phyloP scores from a whole-genome alignment of 92 coral and sea anemone species.

The Umimayanthus kanabou region DNA sequence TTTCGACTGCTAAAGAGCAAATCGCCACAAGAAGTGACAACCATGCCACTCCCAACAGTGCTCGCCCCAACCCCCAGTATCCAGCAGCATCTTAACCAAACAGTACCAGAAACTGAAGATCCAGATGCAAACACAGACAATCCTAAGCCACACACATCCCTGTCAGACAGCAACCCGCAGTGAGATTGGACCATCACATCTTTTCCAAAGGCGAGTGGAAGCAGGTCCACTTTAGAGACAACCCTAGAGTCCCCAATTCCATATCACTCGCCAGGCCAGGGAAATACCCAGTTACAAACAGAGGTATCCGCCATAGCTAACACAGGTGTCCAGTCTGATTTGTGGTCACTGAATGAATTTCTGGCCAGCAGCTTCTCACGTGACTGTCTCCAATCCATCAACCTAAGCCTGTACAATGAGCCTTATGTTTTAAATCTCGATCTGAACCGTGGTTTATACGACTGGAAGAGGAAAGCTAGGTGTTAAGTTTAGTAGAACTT shows the following conservation, averaged over 20 bases:
- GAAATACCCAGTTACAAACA: not conserved
- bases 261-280: not conserved
- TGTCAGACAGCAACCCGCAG: not conserved
- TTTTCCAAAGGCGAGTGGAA: constrained; percentile 50
- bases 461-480: constrained; percentile 8
- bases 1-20: constrained; percentile 46
- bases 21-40: constrained; percentile 38
- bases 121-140: constrained; percentile 20
- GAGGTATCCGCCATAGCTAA: not conserved
- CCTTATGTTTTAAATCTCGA: not conserved
- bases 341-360: not conserved
- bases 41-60: constrained; percentile 39
- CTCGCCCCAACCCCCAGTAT: constrained; percentile 12
- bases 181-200: constrained; percentile 38
- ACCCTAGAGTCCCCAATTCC: not conserved
- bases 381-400: not conserved
- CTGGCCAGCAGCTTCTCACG: not conserved
- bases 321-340: not conserved
- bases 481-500: constrained; percentile 6
- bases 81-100: constrained; percentile 15
- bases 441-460: not conserved
- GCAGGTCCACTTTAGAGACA: not conserved
- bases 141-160: constrained; percentile 16
- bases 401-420: not conserved
- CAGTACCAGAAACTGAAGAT: not conserved